These are phyloP conservation scores for Lepidurus apus DNA, from an alignment of 1,140 invertebrate genomes.

Conservation along the genomic window DNA sequence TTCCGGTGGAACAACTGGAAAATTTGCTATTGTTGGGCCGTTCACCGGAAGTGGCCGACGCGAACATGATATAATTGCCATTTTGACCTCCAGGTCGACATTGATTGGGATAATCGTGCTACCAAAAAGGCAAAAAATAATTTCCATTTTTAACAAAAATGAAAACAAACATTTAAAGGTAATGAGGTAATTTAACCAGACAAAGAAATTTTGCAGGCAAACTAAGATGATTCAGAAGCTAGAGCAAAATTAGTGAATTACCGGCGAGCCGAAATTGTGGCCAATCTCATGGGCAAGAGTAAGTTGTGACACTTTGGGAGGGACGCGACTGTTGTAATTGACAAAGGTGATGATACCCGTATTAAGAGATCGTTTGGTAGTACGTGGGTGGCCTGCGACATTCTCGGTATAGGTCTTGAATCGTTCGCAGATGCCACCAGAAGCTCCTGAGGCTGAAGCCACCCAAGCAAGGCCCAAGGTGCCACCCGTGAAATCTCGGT, in stretches of 20 bases:
- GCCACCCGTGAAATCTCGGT: conserved; percentile 91
- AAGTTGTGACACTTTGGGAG: conserved; percentile 92
- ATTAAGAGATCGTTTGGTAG: conserved; percentile 89
- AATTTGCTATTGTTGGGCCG: conserved; percentile 92
- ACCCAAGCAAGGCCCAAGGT: conserved; percentile 98
- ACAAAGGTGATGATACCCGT: conserved; percentile 99
- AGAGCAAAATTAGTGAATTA: conserved; percentile 49
- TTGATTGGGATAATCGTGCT: conserved; percentile 92
- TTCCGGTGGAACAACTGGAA: conserved; percentile 84
- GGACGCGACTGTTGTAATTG: conserved; percentile 96
- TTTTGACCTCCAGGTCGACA: conserved; percentile 80
- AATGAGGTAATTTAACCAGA: conserved; percentile 23
- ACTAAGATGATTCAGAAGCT: neutral
- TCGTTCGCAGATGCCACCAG: conserved; percentile 97
- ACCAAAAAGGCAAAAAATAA: conserved; percentile 41
- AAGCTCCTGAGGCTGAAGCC: conserved; percentile 85
- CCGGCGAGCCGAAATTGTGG: conserved; percentile 97
- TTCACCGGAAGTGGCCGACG: conserved; percentile 89
- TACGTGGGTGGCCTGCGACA: conserved; percentile 84
- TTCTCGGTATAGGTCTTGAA: conserved; percentile 96
- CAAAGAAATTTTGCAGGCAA: conserved; percentile 30
- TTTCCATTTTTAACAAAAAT: neutral
- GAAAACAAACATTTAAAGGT: neutral
- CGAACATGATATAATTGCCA: conserved; percentile 95
- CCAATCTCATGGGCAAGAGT: conserved; percentile 99